Base-by-base conservation (phyloP, 2,797 vertebrate species). In the Pseudopleuronectes americanus region DNA sequence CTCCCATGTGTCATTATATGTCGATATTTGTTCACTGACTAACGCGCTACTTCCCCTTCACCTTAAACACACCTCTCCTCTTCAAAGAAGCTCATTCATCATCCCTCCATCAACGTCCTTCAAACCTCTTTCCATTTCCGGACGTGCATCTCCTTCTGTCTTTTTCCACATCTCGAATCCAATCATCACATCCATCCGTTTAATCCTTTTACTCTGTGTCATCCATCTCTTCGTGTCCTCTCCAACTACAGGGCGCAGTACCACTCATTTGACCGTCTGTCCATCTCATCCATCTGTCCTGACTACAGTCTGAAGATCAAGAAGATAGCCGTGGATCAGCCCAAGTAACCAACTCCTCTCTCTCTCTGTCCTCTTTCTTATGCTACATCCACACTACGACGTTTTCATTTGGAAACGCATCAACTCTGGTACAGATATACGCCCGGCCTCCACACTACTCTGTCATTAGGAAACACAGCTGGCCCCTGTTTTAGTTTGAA, bases 281-380 rank as follows among this genome's bases (percentile, higher is more conserved):
- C 92, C 81, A 92, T 94, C 83, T 92, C 93, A 83, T 93, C 93
- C 85, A 84, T 94, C 80, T 94, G 91, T 93, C 92, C 93, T 22
- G 93, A 94, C 93, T 93, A 93, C 93, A 92, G 91, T 81, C 79
- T 93, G 92, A 94, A 93, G 93, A 91, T 93, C 76, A 93, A 92
- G 87, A 93, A 89, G 88, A 93, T 92, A 84, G 74, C 92, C 79
- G 57, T 90, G 89, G 93, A 94, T 83, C 94, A 93, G 88, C 92
- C 93, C 69, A 94, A 94, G 93, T 94, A 94, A 94, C 87, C 61
- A 26, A 45, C 57, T 76, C 68, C 73, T 54, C 41, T 76, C 68
- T 76, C 60, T 76, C 60, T 81, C 61, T 68, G 43, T 45, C 71
- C 52, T 75, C 31, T 47, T 19, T 59, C 43, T 21, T 2, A 0